phyloP scores from a whole-genome alignment of 1,140 invertebrate species.

The Uloborus diversus region DNA sequence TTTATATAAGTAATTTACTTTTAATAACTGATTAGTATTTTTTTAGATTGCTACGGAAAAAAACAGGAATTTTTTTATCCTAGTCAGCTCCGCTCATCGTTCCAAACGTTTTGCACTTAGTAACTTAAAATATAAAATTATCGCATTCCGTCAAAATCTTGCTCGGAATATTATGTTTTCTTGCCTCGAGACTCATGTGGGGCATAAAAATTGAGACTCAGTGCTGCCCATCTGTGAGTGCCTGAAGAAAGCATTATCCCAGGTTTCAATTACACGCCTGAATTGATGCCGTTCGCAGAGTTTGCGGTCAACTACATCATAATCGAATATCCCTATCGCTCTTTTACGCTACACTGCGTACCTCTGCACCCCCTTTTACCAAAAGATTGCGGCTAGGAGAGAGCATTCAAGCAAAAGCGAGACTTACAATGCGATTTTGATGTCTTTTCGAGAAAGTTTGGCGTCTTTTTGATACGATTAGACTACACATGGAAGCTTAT shows the following conservation, averaged over 20 bases:
- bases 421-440: conserved; percentile 52
- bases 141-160: no score
- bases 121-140: no score
- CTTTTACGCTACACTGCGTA: conserved; percentile 13
- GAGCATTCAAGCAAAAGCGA: conserved; percentile 47
- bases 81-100: no score
- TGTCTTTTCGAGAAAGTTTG: conserved; percentile 23
- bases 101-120: no score
- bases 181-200: no score
- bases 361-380: conserved; percentile 27
- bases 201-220: neutral
- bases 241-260: conserved; percentile 8
- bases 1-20: no score
- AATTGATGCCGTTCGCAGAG: conserved; percentile 20
- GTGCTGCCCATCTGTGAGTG: conserved; percentile 39
- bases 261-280: conserved; percentile 46
- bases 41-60: no score
- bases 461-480: neutral
- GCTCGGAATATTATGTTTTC: no score
- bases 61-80: no score
- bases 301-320: conserved; percentile 46
- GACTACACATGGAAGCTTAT: neutral
- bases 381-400: conserved; percentile 47
- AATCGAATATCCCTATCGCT: conserved; percentile 52
- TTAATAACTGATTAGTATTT: no score